Evolutionary conservation across 2,113 vertebrate species (phyloP).

Genomic region (Sterna hirundo): DNA sequence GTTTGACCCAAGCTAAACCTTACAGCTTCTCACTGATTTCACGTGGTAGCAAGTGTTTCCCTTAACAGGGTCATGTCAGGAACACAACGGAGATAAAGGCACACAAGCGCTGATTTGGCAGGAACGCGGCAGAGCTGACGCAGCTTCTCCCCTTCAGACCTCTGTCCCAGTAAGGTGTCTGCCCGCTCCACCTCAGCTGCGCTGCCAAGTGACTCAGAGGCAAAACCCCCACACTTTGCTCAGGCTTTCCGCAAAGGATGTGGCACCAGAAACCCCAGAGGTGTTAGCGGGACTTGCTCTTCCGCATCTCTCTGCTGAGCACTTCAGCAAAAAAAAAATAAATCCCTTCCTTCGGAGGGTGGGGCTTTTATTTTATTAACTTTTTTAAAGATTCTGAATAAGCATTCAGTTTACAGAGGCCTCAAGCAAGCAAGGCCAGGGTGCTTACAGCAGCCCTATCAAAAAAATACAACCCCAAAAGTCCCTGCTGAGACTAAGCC

Average conservation of each 20-base stretch:
- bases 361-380: not conserved
- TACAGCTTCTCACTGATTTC: not conserved
- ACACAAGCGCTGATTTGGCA: accelerated
- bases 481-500: not conserved
- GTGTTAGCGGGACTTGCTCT: accelerated
- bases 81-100: not conserved
- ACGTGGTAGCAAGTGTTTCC: not conserved
- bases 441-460: not conserved
- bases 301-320: too few species aligned
- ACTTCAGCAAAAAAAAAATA: not conserved
- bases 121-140: not conserved
- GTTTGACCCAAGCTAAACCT: not conserved
- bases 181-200: not conserved
- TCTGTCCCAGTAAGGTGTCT: not conserved
- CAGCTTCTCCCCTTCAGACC: not conserved
- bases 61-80: not conserved
- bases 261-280: not conserved
- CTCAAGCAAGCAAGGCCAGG: not conserved
- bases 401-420: not conserved
- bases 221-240: accelerated
- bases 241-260: not conserved
- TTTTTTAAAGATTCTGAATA: not conserved
- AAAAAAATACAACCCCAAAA: not conserved
- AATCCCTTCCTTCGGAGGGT: not conserved
- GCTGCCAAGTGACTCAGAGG: not conserved